phyloP scores from a whole-genome alignment of 2,888 invertebrate species.

The Eupeodes luniger region DNA sequence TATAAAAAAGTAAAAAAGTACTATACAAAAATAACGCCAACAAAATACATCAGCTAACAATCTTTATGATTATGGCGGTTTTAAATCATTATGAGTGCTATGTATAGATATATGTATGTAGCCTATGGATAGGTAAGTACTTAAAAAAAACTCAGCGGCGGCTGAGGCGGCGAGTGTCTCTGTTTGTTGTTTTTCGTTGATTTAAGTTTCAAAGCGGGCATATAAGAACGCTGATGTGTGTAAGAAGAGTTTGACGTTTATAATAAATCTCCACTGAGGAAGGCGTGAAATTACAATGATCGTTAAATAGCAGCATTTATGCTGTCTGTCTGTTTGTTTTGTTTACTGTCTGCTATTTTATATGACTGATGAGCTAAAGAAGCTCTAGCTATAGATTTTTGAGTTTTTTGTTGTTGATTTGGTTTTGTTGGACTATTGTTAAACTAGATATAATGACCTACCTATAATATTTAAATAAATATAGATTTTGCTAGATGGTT shows the following conservation, averaged over 20 bases:
- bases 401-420: slow-evolving; percentile 18
- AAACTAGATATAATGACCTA: background rate
- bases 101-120: slow-evolving; percentile 21
- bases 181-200: background rate
- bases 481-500: background rate
- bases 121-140: background rate
- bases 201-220: slow-evolving; percentile 13
- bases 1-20: slow-evolving; percentile 3
- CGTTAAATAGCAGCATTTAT: slow-evolving; percentile 76
- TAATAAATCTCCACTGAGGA: slow-evolving; percentile 70
- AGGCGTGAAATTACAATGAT: slow-evolving; percentile 76
- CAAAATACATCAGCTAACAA: slow-evolving; percentile 64
- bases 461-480: background rate
- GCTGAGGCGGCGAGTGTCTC: slow-evolving; percentile 10
- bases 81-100: slow-evolving; percentile 71
- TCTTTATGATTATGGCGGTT: slow-evolving; percentile 75
- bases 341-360: slow-evolving; percentile 75
- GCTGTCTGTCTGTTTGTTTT: slow-evolving; percentile 76
- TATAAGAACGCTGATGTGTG: slow-evolving; percentile 16
- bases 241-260: slow-evolving; percentile 68
- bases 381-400: slow-evolving; percentile 21
- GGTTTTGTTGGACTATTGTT: slow-evolving; percentile 7
- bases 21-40: slow-evolving; percentile 58
- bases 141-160: slow-evolving; percentile 22
- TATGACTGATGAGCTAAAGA: slow-evolving; percentile 68